Conservation (phyloP, 2,113 vertebrate genomes). For the Cebus imitator region DNA sequence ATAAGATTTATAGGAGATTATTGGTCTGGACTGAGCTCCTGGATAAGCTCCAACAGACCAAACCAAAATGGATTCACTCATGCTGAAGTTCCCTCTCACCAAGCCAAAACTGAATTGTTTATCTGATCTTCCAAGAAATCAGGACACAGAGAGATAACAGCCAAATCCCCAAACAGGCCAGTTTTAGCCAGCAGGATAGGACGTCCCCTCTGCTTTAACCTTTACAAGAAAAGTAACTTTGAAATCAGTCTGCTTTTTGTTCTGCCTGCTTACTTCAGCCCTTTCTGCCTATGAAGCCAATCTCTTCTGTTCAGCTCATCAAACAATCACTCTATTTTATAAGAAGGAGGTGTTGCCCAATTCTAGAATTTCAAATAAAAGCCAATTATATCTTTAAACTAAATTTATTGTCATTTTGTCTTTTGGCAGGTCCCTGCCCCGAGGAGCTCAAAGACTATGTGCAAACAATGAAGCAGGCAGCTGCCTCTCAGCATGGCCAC, state of each 20-base stretch:
- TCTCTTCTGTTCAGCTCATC: background rate
- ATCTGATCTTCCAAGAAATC: no score
- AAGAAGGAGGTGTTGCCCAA: background rate
- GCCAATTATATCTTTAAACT: no score
- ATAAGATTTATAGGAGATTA: background rate
- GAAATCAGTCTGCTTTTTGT: background rate
- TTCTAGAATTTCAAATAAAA: no score
- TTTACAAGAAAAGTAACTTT: no score
- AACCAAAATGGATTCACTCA: background rate
- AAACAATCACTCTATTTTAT: background rate
- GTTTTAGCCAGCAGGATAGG: no score
- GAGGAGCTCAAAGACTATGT: background rate
- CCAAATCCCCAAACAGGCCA: no score
- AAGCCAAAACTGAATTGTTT: no score
- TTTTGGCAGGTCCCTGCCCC: background rate
- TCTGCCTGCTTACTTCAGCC: background rate
- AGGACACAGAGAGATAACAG: no score
- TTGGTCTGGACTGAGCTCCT: background rate
- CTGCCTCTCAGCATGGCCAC: no score
- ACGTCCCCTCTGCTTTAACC: no score
- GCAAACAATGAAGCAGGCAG: background rate
- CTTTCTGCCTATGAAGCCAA: background rate
- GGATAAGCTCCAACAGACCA: background rate
- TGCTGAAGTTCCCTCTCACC: no score
- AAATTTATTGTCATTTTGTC: background rate